Conservation (phyloP, 2,888 invertebrate species). For the Phymatocera aterrima region DNA sequence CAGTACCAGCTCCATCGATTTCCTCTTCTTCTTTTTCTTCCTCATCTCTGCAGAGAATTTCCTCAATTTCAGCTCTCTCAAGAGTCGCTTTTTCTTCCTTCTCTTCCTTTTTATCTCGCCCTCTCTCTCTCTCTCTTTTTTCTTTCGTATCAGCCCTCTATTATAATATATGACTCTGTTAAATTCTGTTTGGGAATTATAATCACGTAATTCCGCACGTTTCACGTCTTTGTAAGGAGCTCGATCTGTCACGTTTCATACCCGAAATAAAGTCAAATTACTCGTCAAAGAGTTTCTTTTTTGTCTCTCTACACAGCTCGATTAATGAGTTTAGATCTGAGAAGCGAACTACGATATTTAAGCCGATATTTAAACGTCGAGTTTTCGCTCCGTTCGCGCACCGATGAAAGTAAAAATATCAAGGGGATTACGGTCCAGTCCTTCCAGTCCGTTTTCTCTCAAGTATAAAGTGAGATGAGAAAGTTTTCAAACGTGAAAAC, state of each 20-base stretch:
- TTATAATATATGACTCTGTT: conserved; percentile 1
- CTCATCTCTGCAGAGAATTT: not conserved
- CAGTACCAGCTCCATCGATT: too few species aligned
- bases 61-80: not conserved
- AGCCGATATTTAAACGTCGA: not conserved
- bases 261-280: not conserved
- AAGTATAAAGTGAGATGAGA: not conserved
- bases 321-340: not conserved
- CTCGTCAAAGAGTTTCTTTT: not conserved
- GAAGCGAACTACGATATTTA: not conserved
- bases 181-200: not conserved
- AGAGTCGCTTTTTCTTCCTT: too few species aligned
- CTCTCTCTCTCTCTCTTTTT: not conserved
- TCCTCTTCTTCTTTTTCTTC: not conserved
- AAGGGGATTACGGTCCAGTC: not conserved
- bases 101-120: too few species aligned
- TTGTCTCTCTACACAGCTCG: too few species aligned
- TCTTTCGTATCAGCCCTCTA: not conserved
- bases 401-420: not conserved
- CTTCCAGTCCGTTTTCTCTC: not conserved
- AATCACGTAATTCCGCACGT: not conserved
- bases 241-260: not conserved
- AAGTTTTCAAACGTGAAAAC: not conserved
- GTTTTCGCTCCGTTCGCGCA: not conserved
- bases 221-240: not conserved